Evolutionary conservation across 2,797 vertebrate genomes (phyloP).

Genomic region (Rallus crepitans): DNA sequence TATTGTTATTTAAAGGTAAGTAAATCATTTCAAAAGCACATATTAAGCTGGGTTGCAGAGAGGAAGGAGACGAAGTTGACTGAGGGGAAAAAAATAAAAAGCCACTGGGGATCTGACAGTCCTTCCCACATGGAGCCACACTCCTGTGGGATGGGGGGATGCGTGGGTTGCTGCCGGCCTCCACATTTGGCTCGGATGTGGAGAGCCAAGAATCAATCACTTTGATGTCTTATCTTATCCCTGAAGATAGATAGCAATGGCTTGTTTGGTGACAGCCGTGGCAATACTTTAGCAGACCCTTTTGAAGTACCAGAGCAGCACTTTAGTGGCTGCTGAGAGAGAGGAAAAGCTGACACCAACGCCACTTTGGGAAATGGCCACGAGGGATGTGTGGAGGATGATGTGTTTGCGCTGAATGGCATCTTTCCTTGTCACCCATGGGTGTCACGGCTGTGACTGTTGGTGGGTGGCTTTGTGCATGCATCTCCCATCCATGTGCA

Average conservation of each 20-base stretch:
- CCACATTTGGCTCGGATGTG: neutral
- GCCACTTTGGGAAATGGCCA: neutral
- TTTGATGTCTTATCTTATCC: conserved; percentile 78
- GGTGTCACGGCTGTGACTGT: neutral
- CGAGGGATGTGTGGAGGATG: neutral
- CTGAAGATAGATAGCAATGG: conserved; percentile 36
- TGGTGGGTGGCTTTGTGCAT: neutral
- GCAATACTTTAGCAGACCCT: conserved; percentile 48
- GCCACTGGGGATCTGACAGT: conserved; percentile 34
- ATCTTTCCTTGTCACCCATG: neutral
- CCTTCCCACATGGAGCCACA: neutral
- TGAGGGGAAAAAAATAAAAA: neutral
- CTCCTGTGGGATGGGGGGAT: neutral
- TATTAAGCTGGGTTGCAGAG: conserved; percentile 16
- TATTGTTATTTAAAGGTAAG: conserved; percentile 57
- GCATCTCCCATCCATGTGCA: rapidly evolving
- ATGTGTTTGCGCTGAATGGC: neutral
- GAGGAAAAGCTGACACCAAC: conserved; percentile 56
- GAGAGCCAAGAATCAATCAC: conserved; percentile 64
- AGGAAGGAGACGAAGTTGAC: conserved; percentile 26
- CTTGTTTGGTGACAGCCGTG: conserved; percentile 40
- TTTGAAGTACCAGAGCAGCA: conserved; percentile 58
- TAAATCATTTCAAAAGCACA: conserved; percentile 44
- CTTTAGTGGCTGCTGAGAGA: conserved; percentile 31
- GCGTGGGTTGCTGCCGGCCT: neutral